Evolutionary conservation across 2,888 invertebrate genomes (phyloP).

Genomic region (Microdon myrmicae): DNA sequence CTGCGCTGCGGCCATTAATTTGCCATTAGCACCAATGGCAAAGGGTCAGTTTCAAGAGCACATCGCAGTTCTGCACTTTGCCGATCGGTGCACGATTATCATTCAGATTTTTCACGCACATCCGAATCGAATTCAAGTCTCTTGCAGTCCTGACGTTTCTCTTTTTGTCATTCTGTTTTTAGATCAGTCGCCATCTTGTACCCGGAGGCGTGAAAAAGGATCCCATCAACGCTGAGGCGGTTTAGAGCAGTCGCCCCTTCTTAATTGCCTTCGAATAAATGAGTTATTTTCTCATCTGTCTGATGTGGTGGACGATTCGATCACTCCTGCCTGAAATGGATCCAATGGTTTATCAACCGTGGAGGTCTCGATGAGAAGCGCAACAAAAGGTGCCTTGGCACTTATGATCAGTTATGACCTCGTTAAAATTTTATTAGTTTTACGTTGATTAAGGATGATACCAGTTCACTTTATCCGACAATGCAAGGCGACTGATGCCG

Average conservation of each 20-base stretch:
- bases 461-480: constrained; percentile 9
- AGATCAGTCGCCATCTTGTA: background rate
- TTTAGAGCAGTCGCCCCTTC: constrained; percentile 18
- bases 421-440: constrained; percentile 49
- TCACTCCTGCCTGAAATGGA: constrained; percentile 33
- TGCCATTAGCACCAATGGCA: constrained; percentile 12
- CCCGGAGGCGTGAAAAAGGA: constrained; percentile 51
- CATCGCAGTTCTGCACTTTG: constrained; percentile 16
- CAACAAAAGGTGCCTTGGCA: no score
- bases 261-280: constrained; percentile 49
- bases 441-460: constrained; percentile 39
- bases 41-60: constrained; percentile 13
- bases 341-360: constrained; percentile 16
- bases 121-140: constrained; percentile 38
- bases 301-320: constrained; percentile 12
- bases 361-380: constrained; percentile 22
- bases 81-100: background rate
- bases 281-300: constrained; percentile 40
- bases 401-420: constrained; percentile 45
- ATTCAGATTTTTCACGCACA: constrained; percentile 37
- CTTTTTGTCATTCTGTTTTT: background rate
- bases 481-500: background rate
- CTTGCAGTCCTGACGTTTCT: constrained; percentile 9
- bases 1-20: constrained; percentile 25
- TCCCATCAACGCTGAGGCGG: constrained; percentile 21